Evolutionary conservation across 2,797 vertebrate species (phyloP), one percentile per base, ranked within the genome.

Genomic region (Falco berigora): DNA sequence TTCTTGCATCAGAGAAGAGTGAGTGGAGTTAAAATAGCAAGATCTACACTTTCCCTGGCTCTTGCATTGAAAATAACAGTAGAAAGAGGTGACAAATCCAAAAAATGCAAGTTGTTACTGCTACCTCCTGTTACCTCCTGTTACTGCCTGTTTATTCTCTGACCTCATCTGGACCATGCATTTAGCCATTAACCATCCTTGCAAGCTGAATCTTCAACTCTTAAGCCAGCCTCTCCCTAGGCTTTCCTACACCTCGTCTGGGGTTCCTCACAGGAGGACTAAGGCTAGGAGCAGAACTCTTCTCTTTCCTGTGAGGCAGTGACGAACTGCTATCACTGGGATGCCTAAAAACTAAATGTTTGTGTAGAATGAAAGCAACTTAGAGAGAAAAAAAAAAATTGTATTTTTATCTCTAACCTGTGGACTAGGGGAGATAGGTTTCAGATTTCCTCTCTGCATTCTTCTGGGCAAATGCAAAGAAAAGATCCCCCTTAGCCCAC

Each of bases 371-470:
- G 0, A 86, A 63, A 64, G 12, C 32, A 30, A 72, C 85, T 69
- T 40, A 15, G 36, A 12, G 23, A 20, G 7, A 8, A 47, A 21
- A 44, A 8, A 9, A 9, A 0, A 8, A 10, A 6, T 4, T 12
- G 9, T 25, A 10, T 52, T 58, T 83, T 59, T 50, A 13, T 52
- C 58, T 92, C 17, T 68, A 46, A 50, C 20, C 30, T 34, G 30
- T 61, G n/a, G 36, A 20, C 36, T 25, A 23, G 17, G 28, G 13
- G 20, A 79, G 9, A 24, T 67, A 12, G 15, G 27, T 68, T 91
- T 81, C 66, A 81, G 49, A 69, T 75, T 89, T 90, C 10, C 16
- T 36, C 46, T 72, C 53, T 66, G 32, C 13, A 12, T 84, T 72
- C 50, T 68, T 49, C n/a, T 24, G 74, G 14, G 25, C 30, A 85